A percentile compares a stretch with the other conserved stretches of the same genome.
phyloP scores from a whole-genome alignment of 1,140 invertebrate genomes.

The Charaxes varanes region DNA sequence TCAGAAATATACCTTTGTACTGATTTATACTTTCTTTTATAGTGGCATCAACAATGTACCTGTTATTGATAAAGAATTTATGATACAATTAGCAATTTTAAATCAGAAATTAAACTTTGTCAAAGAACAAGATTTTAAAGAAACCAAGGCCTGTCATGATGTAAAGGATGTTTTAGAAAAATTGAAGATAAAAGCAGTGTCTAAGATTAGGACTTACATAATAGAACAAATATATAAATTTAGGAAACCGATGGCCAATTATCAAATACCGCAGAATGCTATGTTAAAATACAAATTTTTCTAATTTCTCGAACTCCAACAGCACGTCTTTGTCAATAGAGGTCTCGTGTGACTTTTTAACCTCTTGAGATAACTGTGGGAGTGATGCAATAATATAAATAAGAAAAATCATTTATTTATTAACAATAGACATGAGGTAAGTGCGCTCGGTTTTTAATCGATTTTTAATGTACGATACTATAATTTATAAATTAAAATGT shows the following conservation, averaged over 20 bases:
- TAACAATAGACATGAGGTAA: too few relatives aligned
- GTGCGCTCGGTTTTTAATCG: too few relatives aligned
- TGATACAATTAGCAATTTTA: conserved; percentile 90
- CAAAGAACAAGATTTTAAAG: conserved; percentile 96
- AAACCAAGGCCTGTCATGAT: conserved; percentile 94
- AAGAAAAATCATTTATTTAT: too few relatives aligned
- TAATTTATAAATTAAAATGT: too few relatives aligned
- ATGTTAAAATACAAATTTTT: conserved; percentile 99
- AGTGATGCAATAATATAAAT: too few relatives aligned
- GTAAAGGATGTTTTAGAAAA: conserved; percentile 97
- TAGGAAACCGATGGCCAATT: conserved; percentile 98
- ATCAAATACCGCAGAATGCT: conserved; percentile 98
- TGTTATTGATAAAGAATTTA: conserved; percentile 95
- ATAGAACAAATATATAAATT: conserved; percentile 98
- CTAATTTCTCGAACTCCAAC: too few relatives aligned
- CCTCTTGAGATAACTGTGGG: too few relatives aligned
- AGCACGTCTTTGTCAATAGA: too few relatives aligned
- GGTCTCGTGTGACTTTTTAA: too few relatives aligned
- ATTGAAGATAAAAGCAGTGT: conserved; percentile 94
- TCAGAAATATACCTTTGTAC: too few relatives aligned
- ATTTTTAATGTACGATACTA: too few relatives aligned
- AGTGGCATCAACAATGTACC: conserved; percentile 94
- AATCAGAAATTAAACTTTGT: conserved; percentile 99
- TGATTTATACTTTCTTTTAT: conserved; percentile 5
- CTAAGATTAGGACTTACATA: conserved; percentile 95